phyloP scores from a whole-genome alignment of 2,888 invertebrate species.

The Lissonota sp. region DNA sequence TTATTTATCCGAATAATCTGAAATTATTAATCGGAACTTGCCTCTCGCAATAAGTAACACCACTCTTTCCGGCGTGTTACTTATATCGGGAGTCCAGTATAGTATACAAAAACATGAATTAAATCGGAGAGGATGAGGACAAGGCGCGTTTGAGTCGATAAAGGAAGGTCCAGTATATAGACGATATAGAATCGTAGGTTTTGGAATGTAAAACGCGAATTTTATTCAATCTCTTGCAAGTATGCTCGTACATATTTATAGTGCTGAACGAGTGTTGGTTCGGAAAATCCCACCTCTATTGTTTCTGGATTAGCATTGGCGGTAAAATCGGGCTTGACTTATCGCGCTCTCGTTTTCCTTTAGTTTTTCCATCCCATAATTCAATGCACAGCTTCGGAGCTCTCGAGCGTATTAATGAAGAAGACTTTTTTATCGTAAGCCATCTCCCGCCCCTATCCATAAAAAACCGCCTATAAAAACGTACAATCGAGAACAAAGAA shows the following conservation, averaged over 20 bases:
- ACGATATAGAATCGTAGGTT: background rate
- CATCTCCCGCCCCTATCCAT: no score
- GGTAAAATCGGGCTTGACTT: background rate
- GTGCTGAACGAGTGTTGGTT: conserved; percentile 10
- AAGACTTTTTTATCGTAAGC: background rate
- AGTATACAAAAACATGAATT: no score
- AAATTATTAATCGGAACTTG: no score
- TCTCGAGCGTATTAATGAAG: background rate
- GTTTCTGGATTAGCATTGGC: conserved; percentile 34
- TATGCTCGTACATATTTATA: conserved; percentile 6
- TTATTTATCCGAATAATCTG: no score
- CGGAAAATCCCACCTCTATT: conserved; percentile 27
- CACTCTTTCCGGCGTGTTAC: no score
- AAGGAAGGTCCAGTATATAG: background rate
- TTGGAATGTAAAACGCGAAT: conserved; percentile 23
- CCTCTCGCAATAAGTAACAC: no score
- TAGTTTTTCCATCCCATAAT: background rate
- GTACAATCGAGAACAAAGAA: no score
- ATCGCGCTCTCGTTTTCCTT: background rate
- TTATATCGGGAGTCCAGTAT: no score
- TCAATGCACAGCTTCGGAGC: background rate
- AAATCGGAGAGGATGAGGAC: no score
- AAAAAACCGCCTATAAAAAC: no score
- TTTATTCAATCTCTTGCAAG: conserved; percentile 17
- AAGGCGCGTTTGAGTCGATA: no score